Evolutionary conservation across 1,140 invertebrate species (phyloP).

Genomic region (Nephila pilipes): DNA sequence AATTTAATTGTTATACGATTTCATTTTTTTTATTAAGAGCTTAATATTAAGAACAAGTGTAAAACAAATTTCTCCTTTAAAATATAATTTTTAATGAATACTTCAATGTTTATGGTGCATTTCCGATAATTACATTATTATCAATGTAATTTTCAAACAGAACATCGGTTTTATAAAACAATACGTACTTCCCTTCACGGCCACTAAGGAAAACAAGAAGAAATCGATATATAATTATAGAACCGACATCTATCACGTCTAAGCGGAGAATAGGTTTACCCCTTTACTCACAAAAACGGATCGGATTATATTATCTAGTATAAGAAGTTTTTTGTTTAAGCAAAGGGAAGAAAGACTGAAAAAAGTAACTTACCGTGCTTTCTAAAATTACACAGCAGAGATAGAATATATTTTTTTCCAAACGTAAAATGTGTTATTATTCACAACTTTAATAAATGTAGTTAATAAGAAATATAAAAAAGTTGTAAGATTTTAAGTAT

Average conservation of each 20-base stretch:
- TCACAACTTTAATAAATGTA: background rate
- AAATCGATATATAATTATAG: background rate
- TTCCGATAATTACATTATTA: too few species aligned
- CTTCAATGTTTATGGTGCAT: too few species aligned
- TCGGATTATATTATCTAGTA: background rate
- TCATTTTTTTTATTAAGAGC: too few species aligned
- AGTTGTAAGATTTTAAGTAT: background rate
- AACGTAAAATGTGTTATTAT: background rate
- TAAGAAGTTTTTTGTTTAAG: background rate
- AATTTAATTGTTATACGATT: too few species aligned
- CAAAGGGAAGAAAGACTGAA: background rate
- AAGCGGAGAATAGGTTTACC: background rate
- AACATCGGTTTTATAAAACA: too few species aligned
- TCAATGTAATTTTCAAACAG: too few species aligned
- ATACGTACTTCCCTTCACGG: too few species aligned
- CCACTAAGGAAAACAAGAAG: background rate
- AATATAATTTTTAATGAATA: too few species aligned
- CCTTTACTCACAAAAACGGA: background rate
- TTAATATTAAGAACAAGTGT: too few species aligned
- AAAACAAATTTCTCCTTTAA: too few species aligned
- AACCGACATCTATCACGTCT: background rate
- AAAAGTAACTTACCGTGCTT: background rate
- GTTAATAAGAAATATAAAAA: background rate
- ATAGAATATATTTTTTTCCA: background rate
- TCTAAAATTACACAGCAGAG: background rate